Base-by-base conservation (phyloP, 2,113 vertebrate species). In the Eonycteris spelaea region DNA sequence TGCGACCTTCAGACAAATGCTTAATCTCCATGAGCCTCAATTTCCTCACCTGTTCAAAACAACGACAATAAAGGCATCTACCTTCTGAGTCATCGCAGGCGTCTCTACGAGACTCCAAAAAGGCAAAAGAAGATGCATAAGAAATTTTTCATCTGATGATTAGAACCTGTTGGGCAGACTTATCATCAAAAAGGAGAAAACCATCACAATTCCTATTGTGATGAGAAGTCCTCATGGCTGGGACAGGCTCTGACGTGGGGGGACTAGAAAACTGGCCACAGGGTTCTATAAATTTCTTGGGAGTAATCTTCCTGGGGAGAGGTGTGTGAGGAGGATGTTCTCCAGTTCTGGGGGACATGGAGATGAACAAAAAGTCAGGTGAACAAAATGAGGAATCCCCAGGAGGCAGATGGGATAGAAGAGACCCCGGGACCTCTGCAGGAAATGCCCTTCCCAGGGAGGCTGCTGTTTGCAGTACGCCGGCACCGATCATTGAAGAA, bases 391-490 rank as follows among this genome's bases (percentile, higher is more conserved):
- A 33, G 35, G 26, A 7, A 40, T 40, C 19, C 10, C 35, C 38
- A 48, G 0, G 12, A 40, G 38, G 10, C 14, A 55, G n/a, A 21
- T 9, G 45, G 40, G 30, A 12, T 0, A 13, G 13, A 5, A 21
- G 30, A 33, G 33, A 53, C 30, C 18, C 24, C 0, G 2, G 30
- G 19, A 13, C 3, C 38, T 43, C 43, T 1, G 0, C 1, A 82
- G 30, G 43, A 89, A 68, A 63, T 2, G 7, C 6, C 74, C 18
- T 87, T 35, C 61, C 45, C 1, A 26, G 13, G 21, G 24, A 74
- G 0, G 7, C 6, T 51, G 21, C 18, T 35, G 7, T 74, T 51
- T 55, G 2, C 2, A n/a, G 8, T 22, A 33, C 1, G 9, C 14
- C n/a, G 45, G 18, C 53, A 3, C 24, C 40, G 51, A 24, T 63